A percentile compares a stretch with the other conserved stretches of the same genome.
These are phyloP conservation scores for Lottia gigantea DNA, from an alignment of 2,888 invertebrate genomes.

Conservation along the genomic window DNA sequence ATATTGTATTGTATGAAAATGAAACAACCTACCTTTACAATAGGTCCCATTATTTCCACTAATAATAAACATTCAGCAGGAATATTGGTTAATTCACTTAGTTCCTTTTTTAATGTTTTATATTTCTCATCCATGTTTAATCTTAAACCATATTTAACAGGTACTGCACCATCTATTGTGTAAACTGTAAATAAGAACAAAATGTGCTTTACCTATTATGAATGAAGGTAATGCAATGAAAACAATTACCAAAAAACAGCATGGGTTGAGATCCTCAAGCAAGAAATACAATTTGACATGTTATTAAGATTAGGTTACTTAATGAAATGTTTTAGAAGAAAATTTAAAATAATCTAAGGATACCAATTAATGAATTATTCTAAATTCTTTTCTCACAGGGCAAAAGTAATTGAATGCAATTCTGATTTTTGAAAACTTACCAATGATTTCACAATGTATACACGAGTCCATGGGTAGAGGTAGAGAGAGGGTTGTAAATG, in stretches of 20 bases:
- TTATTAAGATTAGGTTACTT: no score
- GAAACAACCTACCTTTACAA: conserved; percentile 72
- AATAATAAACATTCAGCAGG: conserved; percentile 74
- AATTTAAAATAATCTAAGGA: no score
- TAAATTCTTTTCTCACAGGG: no score
- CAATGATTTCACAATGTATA: conserved; percentile 80
- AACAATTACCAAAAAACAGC: no score
- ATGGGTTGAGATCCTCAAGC: no score
- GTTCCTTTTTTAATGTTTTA: conserved; percentile 79
- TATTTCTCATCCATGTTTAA: conserved; percentile 86
- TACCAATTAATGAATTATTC: no score
- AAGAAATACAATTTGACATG: no score
- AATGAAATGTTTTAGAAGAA: no score
- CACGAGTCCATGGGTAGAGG: conserved; percentile 91
- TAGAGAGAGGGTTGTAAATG: conserved; percentile 89
- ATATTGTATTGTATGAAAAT: background rate
- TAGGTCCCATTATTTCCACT: conserved; percentile 79
- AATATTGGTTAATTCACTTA: conserved; percentile 68
- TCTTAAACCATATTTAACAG: conserved; percentile 85
- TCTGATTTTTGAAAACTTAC: conserved; percentile 68
- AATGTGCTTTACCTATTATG: no score
- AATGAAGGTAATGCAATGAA: no score
- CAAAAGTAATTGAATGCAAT: no score
- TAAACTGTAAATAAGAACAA: conserved; percentile 57
- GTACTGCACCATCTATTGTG: conserved; percentile 79